Percentiles rank a stretch among this genome's conserved stretches.
These are phyloP conservation scores for Brachypteracias leptosomus DNA, from an alignment of 2,113 vertebrate species.

Conservation along the genomic window DNA sequence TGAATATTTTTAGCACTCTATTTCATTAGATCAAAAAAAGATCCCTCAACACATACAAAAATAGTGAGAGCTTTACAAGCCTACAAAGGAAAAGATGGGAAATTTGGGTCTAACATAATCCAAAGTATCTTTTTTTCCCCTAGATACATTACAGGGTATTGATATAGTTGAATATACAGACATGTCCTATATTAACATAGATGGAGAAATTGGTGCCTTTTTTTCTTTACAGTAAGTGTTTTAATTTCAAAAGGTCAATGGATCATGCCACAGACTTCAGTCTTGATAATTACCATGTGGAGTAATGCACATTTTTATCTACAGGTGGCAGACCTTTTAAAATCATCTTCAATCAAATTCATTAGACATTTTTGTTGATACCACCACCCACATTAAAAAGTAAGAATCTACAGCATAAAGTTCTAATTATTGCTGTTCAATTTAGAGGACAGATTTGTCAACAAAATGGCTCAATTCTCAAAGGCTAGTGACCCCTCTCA, in stretches of 20 bases:
- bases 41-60: conserved; percentile 4
- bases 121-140: neutral
- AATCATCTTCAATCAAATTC: conserved; percentile 69
- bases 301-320: conserved; percentile 70
- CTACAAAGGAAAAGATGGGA: neutral
- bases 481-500: conserved; percentile 61
- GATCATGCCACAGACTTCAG: conserved; percentile 43
- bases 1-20: conserved; percentile 48
- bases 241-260: conserved; percentile 65
- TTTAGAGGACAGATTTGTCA: conserved; percentile 68
- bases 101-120: neutral
- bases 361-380: conserved; percentile 46
- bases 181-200: neutral
- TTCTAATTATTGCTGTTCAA: conserved; percentile 65
- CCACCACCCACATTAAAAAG: conserved; percentile 55
- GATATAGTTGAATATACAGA: neutral
- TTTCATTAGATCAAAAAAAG: conserved; percentile 28
- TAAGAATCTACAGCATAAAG: conserved; percentile 25
- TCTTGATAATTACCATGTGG: conserved; percentile 61
- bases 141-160: neutral
- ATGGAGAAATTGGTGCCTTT: neutral
- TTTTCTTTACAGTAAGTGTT: conserved; percentile 27
- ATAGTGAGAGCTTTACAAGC: neutral
- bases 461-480: conserved; percentile 62
- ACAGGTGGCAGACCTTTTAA: conserved; percentile 73